Conservation (phyloP, 2,888 invertebrate genomes). For the Yponomeuta cagnagella region DNA sequence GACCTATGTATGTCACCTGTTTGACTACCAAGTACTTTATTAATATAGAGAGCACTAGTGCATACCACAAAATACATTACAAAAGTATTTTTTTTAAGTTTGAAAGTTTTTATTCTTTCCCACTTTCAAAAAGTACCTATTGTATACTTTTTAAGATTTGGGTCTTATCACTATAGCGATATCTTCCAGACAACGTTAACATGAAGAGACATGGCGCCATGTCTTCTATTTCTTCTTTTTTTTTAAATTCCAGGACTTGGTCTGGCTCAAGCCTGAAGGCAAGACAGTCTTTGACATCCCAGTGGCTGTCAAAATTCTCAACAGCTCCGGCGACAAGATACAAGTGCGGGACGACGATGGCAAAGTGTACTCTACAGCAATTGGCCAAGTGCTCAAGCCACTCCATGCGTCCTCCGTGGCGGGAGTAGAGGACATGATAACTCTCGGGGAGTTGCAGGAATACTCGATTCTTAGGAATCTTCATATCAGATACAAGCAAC, state of each 20-base stretch:
- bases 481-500: constrained; percentile 89
- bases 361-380: constrained; percentile 78
- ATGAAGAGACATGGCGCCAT: neutral
- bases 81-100: too few relatives aligned
- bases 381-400: constrained; percentile 79
- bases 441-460: constrained; percentile 94
- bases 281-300: constrained; percentile 88
- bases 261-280: constrained; percentile 89
- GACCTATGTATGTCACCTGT: too few relatives aligned
- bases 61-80: too few relatives aligned
- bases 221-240: neutral
- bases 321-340: constrained; percentile 84
- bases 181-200: too few relatives aligned
- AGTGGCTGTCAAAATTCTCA: constrained; percentile 87
- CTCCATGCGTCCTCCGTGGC: constrained; percentile 87
- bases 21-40: too few relatives aligned
- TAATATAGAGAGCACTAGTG: neutral
- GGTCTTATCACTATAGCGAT: too few relatives aligned
- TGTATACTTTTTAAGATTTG: too few relatives aligned
- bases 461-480: constrained; percentile 94
- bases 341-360: constrained; percentile 90
- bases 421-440: constrained; percentile 97
- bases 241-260: constrained; percentile 77
- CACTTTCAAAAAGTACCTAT: too few relatives aligned
- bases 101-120: too few relatives aligned